Percentiles rank a stretch among this genome's conserved stretches.
Conservation (phyloP, 2,888 invertebrate species). For the Dastarcus helophoroides region DNA sequence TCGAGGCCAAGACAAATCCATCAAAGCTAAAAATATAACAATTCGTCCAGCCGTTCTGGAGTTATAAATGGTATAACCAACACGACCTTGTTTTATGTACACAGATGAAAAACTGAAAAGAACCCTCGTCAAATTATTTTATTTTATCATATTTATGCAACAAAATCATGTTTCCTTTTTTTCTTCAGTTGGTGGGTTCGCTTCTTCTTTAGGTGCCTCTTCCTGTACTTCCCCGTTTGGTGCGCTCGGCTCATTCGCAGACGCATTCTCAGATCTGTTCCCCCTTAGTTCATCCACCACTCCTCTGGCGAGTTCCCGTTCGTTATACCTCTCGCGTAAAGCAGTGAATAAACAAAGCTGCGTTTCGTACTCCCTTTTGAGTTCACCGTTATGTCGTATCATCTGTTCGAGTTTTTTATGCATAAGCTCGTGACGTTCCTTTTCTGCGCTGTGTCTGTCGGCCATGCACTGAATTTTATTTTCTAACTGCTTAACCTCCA, state of each 20-base stretch:
- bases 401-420: slow-evolving; percentile 61
- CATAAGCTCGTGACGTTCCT: slow-evolving; percentile 56
- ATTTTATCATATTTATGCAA: no score
- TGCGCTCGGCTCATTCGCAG: background rate
- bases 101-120: no score
- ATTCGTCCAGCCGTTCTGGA: no score
- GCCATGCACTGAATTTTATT: slow-evolving; percentile 59
- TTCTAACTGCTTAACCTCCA: slow-evolving; percentile 63
- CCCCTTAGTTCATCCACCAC: slow-evolving; percentile 18
- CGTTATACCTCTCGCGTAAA: slow-evolving; percentile 30
- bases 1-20: no score
- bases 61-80: no score
- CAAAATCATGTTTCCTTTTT: no score
- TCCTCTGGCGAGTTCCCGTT: slow-evolving; percentile 28
- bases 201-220: background rate
- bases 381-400: slow-evolving; percentile 59
- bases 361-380: slow-evolving; percentile 66
- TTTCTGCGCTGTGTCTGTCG: slow-evolving; percentile 57
- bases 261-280: background rate
- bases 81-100: no score
- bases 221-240: background rate
- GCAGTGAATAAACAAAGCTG: slow-evolving; percentile 62
- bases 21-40: no score
- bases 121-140: no score
- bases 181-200: no score